phyloP scores from a whole-genome alignment of 2,797 vertebrate species.

The Otus scops region DNA sequence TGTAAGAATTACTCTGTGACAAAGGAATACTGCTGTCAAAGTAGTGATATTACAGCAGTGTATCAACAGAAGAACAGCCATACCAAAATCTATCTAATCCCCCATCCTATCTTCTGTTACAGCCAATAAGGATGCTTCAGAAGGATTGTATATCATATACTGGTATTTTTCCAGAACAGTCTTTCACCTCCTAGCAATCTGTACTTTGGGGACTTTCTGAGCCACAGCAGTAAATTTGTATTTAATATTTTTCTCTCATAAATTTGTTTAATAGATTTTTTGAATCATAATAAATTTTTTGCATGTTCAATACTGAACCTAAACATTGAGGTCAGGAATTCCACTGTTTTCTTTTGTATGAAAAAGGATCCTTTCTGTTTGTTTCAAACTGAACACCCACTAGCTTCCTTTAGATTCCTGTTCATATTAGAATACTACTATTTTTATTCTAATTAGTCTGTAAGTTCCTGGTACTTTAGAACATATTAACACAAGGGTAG shows the following conservation, averaged over 20 bases:
- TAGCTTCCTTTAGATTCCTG: background rate
- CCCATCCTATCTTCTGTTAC: background rate
- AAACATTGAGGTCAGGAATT: background rate
- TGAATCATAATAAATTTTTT: background rate
- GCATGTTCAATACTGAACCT: background rate
- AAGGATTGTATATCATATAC: constrained; percentile 17
- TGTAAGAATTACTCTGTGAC: constrained; percentile 16
- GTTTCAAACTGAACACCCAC: background rate
- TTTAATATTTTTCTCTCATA: background rate
- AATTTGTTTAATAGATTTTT: background rate
- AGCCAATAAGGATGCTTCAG: constrained; percentile 22
- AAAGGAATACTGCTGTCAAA: constrained; percentile 16
- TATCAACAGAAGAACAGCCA: constrained; percentile 31
- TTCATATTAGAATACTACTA: background rate
- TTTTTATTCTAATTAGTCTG: background rate
- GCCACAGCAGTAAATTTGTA: background rate
- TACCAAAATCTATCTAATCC: background rate
- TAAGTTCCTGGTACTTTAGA: background rate
- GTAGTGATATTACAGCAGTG: constrained; percentile 47
- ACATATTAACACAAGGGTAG: background rate
- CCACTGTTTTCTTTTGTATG: background rate
- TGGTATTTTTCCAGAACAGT: background rate
- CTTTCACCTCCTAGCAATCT: background rate
- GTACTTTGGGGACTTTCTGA: background rate
- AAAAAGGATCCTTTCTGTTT: background rate